phyloP scores from a whole-genome alignment of 2,113 vertebrate genomes.

The Rissa tridactyla region DNA sequence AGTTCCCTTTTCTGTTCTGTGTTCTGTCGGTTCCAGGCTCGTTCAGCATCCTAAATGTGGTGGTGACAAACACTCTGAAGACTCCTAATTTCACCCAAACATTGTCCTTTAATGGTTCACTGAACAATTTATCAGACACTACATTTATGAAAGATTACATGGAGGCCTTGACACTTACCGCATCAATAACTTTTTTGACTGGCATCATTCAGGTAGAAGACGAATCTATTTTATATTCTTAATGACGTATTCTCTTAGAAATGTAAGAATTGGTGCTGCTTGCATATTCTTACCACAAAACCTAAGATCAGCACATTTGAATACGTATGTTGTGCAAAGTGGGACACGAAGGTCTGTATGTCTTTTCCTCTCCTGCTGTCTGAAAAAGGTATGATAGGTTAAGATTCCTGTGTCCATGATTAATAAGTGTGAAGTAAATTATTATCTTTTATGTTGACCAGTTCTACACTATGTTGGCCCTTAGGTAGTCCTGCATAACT shows the following conservation, averaged over 20 bases:
- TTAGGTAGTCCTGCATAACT: not conserved
- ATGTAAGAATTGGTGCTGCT: not conserved
- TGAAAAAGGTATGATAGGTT: not conserved
- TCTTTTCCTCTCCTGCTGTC: not conserved
- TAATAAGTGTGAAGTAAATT: not conserved
- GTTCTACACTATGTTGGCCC: not conserved
- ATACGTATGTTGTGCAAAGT: not conserved
- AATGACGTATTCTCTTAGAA: not conserved
- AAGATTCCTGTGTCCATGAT: not conserved
- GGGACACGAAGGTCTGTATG: not conserved
- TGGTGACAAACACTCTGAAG: constrained; percentile 47
- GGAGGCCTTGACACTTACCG: constrained; percentile 29
- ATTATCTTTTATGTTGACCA: not conserved
- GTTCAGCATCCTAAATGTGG: constrained; percentile 65
- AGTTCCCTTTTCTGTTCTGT: not conserved
- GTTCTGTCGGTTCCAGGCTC: constrained; percentile 32
- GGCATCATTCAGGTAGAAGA: constrained; percentile 68
- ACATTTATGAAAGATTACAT: not conserved
- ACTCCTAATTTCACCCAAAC: constrained; percentile 45
- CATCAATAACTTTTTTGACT: constrained; percentile 63
- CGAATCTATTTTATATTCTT: not conserved
- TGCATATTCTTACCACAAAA: not conserved
- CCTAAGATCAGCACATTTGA: not conserved
- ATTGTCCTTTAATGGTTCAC: not conserved
- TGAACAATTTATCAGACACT: constrained; percentile 15